Conservation (phyloP, 2,888 invertebrate genomes). For the Serrognathus titanus region DNA sequence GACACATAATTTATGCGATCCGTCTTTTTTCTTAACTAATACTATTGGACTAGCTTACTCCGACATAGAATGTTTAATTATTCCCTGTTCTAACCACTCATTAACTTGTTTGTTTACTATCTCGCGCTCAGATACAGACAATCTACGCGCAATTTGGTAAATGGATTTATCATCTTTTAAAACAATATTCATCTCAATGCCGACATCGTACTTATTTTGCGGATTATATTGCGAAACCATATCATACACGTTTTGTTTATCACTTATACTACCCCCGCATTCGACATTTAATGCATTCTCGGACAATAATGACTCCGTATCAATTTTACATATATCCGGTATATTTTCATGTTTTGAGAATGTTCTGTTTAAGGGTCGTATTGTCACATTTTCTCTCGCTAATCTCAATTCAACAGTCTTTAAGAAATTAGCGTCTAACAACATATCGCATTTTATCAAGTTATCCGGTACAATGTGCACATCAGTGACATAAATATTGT, state of each 20-base stretch:
- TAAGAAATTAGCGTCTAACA: constrained; percentile 12
- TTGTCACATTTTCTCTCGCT: neutral
- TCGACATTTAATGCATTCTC: constrained; percentile 1
- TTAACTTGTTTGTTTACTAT: constrained; percentile 32
- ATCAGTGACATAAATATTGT: neutral
- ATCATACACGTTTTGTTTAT: constrained; percentile 12
- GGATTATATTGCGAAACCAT: constrained; percentile 27
- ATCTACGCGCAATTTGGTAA: constrained; percentile 26
- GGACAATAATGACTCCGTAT: neutral
- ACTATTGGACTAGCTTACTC: constrained; percentile 38
- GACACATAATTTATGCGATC: constrained; percentile 34
- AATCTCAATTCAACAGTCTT: constrained; percentile 1
- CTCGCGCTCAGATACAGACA: constrained; percentile 26
- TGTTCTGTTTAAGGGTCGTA: neutral
- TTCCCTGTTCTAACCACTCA: constrained; percentile 34
- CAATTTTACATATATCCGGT: neutral
- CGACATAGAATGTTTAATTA: constrained; percentile 34
- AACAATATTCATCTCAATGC: constrained; percentile 32
- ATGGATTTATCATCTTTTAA: constrained; percentile 34
- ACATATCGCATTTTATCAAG: constrained; percentile 3
- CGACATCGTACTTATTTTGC: constrained; percentile 22
- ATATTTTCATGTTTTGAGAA: neutral
- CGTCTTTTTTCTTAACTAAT: constrained; percentile 32
- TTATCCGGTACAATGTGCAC: constrained; percentile 14
- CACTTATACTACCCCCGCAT: neutral